Percentiles rank a stretch among this genome's conserved stretches.
phyloP scores from a whole-genome alignment of 1,140 invertebrate genomes.

The Drosophila funebris region DNA sequence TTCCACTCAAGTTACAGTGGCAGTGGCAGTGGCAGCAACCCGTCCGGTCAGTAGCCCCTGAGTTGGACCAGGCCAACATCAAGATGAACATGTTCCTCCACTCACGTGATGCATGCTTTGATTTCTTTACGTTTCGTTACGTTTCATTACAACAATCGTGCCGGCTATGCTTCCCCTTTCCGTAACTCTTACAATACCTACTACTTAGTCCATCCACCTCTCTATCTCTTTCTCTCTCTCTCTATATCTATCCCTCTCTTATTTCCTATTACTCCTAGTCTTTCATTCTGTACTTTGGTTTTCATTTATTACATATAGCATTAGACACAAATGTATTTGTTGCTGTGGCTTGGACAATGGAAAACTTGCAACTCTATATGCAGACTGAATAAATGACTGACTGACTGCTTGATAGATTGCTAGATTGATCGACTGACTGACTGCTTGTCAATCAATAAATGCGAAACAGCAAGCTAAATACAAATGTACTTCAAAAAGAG shows the following conservation, averaged over 20 bases:
- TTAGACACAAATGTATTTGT: conserved; percentile 24
- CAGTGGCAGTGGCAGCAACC: neutral
- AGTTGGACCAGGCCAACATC: conserved; percentile 21
- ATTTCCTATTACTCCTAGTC: too few relatives aligned
- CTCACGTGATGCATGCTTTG: conserved; percentile 79
- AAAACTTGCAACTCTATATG: neutral
- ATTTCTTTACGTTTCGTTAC: conserved; percentile 79
- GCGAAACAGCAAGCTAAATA: too few relatives aligned
- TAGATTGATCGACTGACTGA: neutral
- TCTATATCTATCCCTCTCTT: neutral
- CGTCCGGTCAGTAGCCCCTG: conserved; percentile 10
- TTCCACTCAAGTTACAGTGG: conserved; percentile 32
- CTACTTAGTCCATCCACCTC: neutral
- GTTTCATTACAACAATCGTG: conserved; percentile 79
- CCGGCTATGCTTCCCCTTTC: conserved; percentile 8
- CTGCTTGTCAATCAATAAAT: neutral
- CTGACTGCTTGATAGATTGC: neutral
- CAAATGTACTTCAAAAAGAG: too few relatives aligned
- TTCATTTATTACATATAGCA: conserved; percentile 46
- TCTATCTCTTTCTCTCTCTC: neutral
- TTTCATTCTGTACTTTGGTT: conserved; percentile 11
- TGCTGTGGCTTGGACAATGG: conserved; percentile 17
- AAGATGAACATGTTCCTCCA: conserved; percentile 69
- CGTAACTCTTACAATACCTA: neutral
- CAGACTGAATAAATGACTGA: neutral